phyloP scores from a whole-genome alignment of 2,113 vertebrate genomes.

The Aptenodytes patagonicus region DNA sequence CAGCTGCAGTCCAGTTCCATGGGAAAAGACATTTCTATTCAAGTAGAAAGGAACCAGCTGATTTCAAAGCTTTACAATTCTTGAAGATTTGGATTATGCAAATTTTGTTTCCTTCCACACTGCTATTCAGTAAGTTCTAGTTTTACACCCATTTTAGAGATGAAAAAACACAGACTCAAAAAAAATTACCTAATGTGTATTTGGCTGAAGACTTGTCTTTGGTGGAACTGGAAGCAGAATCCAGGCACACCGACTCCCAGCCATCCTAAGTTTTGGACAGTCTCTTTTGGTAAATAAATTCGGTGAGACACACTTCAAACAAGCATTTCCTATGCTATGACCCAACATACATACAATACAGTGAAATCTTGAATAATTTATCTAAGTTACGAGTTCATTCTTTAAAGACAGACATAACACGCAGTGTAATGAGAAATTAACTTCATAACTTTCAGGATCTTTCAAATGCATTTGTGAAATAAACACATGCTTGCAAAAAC shows the following conservation, averaged over 20 bases:
- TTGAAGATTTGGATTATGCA: neutral
- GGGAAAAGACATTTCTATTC: neutral
- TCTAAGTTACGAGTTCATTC: neutral
- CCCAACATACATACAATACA: neutral
- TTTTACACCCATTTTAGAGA: neutral
- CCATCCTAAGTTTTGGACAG: neutral
- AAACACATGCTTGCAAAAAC: neutral
- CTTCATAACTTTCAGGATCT: neutral
- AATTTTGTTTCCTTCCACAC: neutral
- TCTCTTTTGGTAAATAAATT: neutral
- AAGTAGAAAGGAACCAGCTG: neutral
- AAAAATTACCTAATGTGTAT: neutral
- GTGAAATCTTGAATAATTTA: neutral
- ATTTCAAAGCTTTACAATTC: neutral
- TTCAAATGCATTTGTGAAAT: constrained; percentile 4
- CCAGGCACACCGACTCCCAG: neutral
- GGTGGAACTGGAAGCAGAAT: neutral
- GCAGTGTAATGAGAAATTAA: neutral
- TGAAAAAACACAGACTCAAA: neutral
- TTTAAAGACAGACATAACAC: neutral
- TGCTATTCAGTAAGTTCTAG: neutral
- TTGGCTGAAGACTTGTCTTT: neutral
- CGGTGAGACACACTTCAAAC: neutral
- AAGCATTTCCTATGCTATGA: neutral
- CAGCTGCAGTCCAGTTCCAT: neutral